A percentile compares a stretch with the other conserved stretches of the same genome.
phyloP scores from a whole-genome alignment of 2,888 invertebrate species.

The Heliconius sara region DNA sequence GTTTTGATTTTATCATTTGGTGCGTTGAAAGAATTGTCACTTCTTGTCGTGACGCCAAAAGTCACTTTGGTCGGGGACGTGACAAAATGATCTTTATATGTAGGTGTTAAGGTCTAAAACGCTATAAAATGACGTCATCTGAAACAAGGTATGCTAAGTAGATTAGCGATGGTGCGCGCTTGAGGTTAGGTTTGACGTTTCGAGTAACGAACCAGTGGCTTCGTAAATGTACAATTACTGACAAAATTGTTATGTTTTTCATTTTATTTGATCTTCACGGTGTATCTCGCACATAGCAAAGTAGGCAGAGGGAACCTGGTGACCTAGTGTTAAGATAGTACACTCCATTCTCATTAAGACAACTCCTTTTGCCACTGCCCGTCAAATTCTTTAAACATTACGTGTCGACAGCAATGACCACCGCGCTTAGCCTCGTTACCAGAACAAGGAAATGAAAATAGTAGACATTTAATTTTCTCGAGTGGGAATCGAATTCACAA shows the following conservation, averaged over 20 bases:
- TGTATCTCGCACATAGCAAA: no score
- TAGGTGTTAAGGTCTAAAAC: slow-evolving; percentile 55
- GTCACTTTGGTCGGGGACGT: slow-evolving; percentile 59
- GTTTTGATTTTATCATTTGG: slow-evolving; percentile 79
- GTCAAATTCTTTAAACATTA: no score
- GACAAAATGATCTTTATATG: slow-evolving; percentile 49
- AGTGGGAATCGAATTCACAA: no score
- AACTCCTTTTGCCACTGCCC: no score
- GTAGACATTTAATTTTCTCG: no score
- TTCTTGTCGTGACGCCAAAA: slow-evolving; percentile 80
- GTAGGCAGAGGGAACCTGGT: no score
- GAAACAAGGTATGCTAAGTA: slow-evolving; percentile 72
- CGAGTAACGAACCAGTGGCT: slow-evolving; percentile 71
- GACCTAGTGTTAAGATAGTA: no score
- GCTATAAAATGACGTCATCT: slow-evolving; percentile 46
- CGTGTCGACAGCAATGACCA: no score
- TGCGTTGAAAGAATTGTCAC: slow-evolving; percentile 82
- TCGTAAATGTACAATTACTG: slow-evolving; percentile 59
- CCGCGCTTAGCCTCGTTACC: no score
- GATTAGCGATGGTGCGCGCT: slow-evolving; percentile 75
- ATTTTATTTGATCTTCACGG: no score
- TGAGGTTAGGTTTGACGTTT: slow-evolving; percentile 73
- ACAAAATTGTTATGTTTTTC: slow-evolving; percentile 42
- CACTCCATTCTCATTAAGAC: no score
- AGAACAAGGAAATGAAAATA: no score